Evolutionary conservation across 2,888 invertebrate species (phyloP).

Genomic region (Andricus quercusramuli): DNA sequence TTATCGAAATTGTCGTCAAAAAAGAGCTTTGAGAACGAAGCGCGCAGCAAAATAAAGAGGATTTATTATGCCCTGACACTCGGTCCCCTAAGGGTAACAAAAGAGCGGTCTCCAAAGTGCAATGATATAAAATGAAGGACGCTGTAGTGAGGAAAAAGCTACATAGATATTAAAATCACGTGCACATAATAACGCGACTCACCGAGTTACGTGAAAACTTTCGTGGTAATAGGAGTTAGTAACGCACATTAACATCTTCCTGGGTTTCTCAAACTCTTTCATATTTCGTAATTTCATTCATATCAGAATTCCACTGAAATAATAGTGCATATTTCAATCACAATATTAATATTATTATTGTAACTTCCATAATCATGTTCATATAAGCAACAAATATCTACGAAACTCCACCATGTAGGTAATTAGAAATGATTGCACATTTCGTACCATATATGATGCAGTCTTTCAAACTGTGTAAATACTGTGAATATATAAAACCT

Average conservation of each 20-base stretch:
- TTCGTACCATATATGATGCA: neutral
- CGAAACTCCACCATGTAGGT: neutral
- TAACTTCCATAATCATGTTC: neutral
- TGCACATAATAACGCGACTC: constrained; percentile 39
- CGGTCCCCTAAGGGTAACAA: constrained; percentile 48
- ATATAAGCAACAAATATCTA: neutral
- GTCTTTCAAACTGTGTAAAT: neutral
- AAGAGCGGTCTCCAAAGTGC: constrained; percentile 38
- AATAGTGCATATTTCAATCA: neutral
- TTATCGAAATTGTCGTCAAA: constrained; percentile 54
- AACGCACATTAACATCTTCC: constrained; percentile 22
- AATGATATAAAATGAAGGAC: constrained; percentile 40
- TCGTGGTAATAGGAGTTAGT: constrained; percentile 30
- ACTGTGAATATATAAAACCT: neutral
- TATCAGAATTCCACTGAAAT: neutral
- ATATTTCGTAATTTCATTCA: neutral
- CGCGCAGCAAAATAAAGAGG: constrained; percentile 52
- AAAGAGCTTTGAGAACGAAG: constrained; percentile 52
- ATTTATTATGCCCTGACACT: constrained; percentile 65
- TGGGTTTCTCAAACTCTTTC: neutral
- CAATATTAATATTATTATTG: neutral
- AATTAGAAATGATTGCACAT: neutral
- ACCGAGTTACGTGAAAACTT: constrained; percentile 35
- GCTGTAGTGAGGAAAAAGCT: constrained; percentile 28
- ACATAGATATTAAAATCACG: constrained; percentile 40